These are phyloP conservation scores for Enoplolaimus lenunculus DNA, from an alignment of 2,888 invertebrate genomes.

Conservation along the genomic window DNA sequence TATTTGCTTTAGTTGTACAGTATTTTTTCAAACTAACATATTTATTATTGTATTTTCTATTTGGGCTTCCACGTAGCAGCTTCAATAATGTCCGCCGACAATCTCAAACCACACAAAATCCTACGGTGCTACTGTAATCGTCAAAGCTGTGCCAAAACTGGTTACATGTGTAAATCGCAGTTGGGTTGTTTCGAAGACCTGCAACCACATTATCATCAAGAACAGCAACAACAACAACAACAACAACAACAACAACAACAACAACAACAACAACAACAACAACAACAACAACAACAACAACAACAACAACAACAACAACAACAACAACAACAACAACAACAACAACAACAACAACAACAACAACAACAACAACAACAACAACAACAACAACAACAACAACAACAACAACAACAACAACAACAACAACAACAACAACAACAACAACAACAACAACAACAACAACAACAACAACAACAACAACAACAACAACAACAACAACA, in stretches of 20 bases:
- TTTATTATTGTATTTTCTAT: no score
- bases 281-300: not conserved
- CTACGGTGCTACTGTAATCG: no score
- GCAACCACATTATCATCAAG: not conserved
- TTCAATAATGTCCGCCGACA: no score
- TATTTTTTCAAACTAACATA: no score
- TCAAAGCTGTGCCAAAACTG: no score
- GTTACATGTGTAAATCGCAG: no score
- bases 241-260: not conserved
- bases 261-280: not conserved
- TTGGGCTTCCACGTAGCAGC: no score
- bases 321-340: slow-evolving; percentile 1
- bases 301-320: not conserved
- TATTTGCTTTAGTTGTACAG: no score
- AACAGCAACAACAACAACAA: not conserved
- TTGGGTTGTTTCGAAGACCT: no score
- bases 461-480: not conserved
- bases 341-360: not conserved
- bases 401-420: not conserved
- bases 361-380: slow-evolving; percentile 1
- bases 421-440: slow-evolving; percentile 4
- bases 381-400: not conserved
- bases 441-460: not conserved
- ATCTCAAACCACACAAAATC: no score
- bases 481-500: not conserved